Base-by-base conservation (phyloP, 2,797 vertebrate genomes). In the Rhynchotus rufescens region DNA sequence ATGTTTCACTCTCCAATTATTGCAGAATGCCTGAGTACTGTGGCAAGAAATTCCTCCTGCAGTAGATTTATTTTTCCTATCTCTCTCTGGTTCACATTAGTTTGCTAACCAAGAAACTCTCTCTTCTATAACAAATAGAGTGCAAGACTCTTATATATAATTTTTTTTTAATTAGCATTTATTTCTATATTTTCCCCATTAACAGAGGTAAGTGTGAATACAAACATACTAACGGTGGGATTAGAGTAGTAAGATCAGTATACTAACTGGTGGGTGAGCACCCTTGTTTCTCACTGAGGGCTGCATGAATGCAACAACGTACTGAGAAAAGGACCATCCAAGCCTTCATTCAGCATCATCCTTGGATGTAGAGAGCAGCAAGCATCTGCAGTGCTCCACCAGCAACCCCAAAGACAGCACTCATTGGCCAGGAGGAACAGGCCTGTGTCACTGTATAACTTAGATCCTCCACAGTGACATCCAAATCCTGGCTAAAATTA, bases 171-270 rank as follows among this genome's bases (percentile, higher is more conserved):
- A 82, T 6, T 59, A 38, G 40, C 2, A 11, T 71, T 67, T 60
- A 32, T 68, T 93, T 75, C 45, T 10, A 15, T 15, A 10, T 80
- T 68, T 80, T 12, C 15, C 17, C 38, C 6, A 1, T 40, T 47
- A 28, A n/a, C 30, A 40, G 32, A 20, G 15, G 20, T 17, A 56
- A 34, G 4, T 3, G 3, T 64, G 47, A 56, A 56, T 6, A 9
- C 1, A 6, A 71, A 22, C 14, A 25, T 0, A 0, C 1, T 12
- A 76, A 17, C 6, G 6, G 49, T 6, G 8, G 45, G 30, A 56
- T 56, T n/a, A n/a, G 54, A 20, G 30, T 56, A 34, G 34, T 4
- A 20, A 38, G 38, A 36, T n/a, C 22, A 42, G 26, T 6, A 22
- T 2, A 21, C 4, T 44, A 38, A 45, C 11, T 1, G 6, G 42